Base-by-base conservation (phyloP, 2,113 vertebrate species). In the Prochilodus magdalenae region DNA sequence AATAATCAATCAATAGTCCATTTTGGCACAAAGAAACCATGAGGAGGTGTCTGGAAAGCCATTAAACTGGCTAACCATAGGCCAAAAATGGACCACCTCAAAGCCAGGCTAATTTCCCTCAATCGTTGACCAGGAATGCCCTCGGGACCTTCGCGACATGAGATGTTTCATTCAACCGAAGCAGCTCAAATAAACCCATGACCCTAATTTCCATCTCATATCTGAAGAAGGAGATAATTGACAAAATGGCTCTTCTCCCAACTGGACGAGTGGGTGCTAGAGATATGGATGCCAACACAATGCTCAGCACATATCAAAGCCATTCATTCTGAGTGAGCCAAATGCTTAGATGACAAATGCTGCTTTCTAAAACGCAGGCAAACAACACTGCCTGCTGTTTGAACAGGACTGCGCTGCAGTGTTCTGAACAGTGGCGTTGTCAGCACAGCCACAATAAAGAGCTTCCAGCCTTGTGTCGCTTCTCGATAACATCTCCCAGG, bases 401-500 rank as follows among this genome's bases (percentile, higher is more conserved):
- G 79, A 67, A 69, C 73, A 18, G 14, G n/a, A 71, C 8, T 10
- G 26, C 18, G 40, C 49, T n/a, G 60, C 72, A 59, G 71, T 3
- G n/a, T 20, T 74, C 74, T 81, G 74, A 84, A 85, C 71, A 51
- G 36, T 70, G 66, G 63, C 47, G 71, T 66, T 70, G 63, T 63
- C 66, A 36, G 44, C 29, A 26, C 30, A 55, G 18, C 57, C 22
- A 83, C 74, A 72, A 77, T 51, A 53, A 69, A 16, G 65, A 72
- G 66, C 81, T 62, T 62, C 47, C 65, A 79, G 70, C 55, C 62
- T 73, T 49, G 65, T 49, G 51, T 80, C 81, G 20, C 51, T 47
- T 80, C 75, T 73, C 53, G 81, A 83, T 83, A 76, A 75, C 67
- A 55, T 86, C 77, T 80, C 71, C 77, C 63, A 76, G 63, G 65